phyloP scores from a whole-genome alignment of 2,797 vertebrate genomes.

The Sciurus carolinensis region DNA sequence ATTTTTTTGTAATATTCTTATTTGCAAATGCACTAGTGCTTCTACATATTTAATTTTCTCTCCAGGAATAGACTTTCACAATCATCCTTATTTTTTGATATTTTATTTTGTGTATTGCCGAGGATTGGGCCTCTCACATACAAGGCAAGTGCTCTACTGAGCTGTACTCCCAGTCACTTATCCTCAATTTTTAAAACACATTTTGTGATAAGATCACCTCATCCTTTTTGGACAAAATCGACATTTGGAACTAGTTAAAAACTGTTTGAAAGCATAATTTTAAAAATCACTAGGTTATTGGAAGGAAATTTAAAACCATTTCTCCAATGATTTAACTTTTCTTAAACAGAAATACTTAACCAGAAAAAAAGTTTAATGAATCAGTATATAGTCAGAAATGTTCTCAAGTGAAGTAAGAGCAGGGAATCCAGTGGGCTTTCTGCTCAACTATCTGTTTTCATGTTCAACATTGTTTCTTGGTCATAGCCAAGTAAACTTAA shows the following conservation, averaged over 20 bases:
- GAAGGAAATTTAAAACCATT: background rate
- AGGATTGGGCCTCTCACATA: too few relatives aligned
- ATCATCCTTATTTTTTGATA: background rate
- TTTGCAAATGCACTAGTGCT: background rate
- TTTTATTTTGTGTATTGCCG: too few relatives aligned
- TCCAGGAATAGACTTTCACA: background rate
- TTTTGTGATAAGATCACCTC: background rate
- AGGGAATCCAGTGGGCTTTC: background rate
- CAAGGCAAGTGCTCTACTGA: too few relatives aligned
- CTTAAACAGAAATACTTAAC: background rate
- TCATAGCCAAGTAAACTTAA: background rate
- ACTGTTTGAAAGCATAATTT: background rate
- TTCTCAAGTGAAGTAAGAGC: background rate
- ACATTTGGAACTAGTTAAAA: background rate
- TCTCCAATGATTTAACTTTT: background rate
- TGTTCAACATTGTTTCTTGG: background rate
- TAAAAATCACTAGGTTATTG: conserved; percentile 1
- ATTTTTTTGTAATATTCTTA: background rate
- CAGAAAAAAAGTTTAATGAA: background rate
- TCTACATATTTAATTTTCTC: background rate
- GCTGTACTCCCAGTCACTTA: too few relatives aligned
- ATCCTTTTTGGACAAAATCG: background rate
- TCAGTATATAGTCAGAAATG: background rate
- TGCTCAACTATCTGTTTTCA: background rate
- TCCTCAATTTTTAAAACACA: background rate